These are phyloP conservation scores for Cryptoprocta ferox DNA, from an alignment of 2,797 vertebrate genomes.

Conservation along the genomic window DNA sequence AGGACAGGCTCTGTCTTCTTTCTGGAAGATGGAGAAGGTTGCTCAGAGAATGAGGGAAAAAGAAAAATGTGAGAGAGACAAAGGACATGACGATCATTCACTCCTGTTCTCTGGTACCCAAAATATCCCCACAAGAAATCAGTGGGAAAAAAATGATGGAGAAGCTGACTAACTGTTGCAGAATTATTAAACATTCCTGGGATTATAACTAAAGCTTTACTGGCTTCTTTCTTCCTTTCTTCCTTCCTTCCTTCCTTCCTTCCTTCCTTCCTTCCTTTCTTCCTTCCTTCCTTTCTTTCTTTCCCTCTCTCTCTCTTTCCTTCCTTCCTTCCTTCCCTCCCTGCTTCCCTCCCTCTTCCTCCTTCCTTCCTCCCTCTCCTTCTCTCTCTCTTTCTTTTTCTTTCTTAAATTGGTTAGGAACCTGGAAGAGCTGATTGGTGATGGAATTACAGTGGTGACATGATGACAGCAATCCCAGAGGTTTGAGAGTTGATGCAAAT, in stretches of 20 bases:
- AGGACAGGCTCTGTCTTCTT: background rate
- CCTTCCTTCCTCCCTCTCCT: too few relatives aligned
- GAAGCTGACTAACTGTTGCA: background rate
- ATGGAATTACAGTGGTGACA: background rate
- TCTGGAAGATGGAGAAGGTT: background rate
- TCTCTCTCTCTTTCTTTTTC: background rate
- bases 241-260: too few relatives aligned
- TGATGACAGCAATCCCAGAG: background rate
- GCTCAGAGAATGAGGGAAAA: background rate
- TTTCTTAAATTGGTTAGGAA: background rate
- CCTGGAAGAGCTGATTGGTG: background rate
- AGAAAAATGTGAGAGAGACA: background rate
- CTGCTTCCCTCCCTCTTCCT: too few relatives aligned
- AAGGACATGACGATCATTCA: background rate
- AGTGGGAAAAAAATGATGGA: background rate
- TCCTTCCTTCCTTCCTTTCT: too few relatives aligned
- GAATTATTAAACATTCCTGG: background rate
- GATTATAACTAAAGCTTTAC: background rate
- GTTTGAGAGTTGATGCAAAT: background rate
- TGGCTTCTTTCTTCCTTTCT: background rate
- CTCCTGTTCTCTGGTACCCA: background rate
- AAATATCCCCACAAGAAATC: background rate
- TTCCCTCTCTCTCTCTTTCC: background rate
- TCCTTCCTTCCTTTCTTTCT: rapidly evolving
- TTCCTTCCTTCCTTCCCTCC: rapidly evolving